phyloP scores from a whole-genome alignment of 2,888 invertebrate species.

The Chrysolina americana region DNA sequence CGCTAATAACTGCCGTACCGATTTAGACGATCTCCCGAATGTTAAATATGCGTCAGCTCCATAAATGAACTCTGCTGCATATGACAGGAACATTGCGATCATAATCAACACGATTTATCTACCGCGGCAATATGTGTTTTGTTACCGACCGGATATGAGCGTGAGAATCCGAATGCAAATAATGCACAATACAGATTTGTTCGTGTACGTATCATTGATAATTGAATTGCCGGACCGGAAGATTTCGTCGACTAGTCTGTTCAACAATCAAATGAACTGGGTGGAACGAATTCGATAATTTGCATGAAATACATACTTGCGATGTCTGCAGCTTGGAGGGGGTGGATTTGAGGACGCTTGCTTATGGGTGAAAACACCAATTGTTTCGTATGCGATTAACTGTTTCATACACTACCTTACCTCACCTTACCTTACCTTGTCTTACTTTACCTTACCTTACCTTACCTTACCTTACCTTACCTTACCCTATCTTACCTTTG shows the following conservation, averaged over 20 bases:
- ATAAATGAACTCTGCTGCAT: not conserved
- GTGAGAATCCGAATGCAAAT: slow-evolving; percentile 34
- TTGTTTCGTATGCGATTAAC: no score
- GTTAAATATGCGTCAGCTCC: not conserved
- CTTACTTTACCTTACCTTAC: no score
- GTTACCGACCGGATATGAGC: slow-evolving; percentile 31
- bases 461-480: no score
- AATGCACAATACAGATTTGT: slow-evolving; percentile 34
- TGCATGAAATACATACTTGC: slow-evolving; percentile 4
- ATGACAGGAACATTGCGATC: not conserved
- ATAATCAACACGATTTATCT: not conserved
- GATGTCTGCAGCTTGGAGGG: no score
- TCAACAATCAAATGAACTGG: not conserved
- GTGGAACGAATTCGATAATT: not conserved
- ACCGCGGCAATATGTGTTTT: slow-evolving; percentile 4
- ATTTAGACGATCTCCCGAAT: not conserved
- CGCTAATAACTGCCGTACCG: not conserved
- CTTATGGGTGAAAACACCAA: no score
- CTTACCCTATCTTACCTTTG: no score
- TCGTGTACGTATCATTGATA: slow-evolving; percentile 35
- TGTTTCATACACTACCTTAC: no score
- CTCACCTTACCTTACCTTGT: no score
- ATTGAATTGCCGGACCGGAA: slow-evolving; percentile 28
- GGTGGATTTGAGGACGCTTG: no score
- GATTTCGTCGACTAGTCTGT: not conserved